Evolutionary conservation across 2,113 vertebrate genomes (phyloP), one percentile per base, ranked within the genome.

Genomic region (Perca schrenkii): DNA sequence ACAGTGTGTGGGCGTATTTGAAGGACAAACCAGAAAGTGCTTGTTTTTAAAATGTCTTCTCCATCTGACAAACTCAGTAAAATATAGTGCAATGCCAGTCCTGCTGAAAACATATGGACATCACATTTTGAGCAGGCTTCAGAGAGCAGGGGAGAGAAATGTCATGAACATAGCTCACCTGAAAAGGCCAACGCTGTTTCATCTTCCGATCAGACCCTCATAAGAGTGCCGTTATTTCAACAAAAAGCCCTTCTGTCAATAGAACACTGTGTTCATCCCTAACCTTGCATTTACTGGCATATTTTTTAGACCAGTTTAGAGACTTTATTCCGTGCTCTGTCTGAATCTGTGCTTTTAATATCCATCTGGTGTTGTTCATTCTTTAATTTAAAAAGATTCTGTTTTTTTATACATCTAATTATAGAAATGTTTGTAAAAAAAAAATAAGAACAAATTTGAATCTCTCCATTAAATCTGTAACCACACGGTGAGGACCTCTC

Each of bases 391-490:
- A 52, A 73, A 73, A 2, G 25, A 79, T 69, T 83, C 25, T 77
- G 28, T 78, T 64, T 69, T 69, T 34, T 88, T 80, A 75, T 77
- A 36, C 72, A 77, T 83, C 28, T 79, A 82, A 88, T 87, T 84
- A 91, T 28, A 79, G 58, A 79, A 65, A 74, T 74, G 72, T 86
- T 91, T 77, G 65, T 34, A 71, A 71, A 83, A 84, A 84, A 78
- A 80, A 83, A 87, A 89, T 8, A 16, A 87, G 88, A 90, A 74
- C 77, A 85, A 82, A 91, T 88, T 92, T 72, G 74, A 93, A 92
- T 92, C 80, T 82, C 83, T 91, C 67, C 78, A 90, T 95, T 92
- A 90, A 92, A 94, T 91, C 86, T 72, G 78, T 80, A 49, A 86
- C 76, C 84, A 79, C 80, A 52, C 31, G 7, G 69, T 68, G 83